Base-by-base conservation (phyloP, 2,888 invertebrate genomes). In the Dysmachus trigonus region DNA sequence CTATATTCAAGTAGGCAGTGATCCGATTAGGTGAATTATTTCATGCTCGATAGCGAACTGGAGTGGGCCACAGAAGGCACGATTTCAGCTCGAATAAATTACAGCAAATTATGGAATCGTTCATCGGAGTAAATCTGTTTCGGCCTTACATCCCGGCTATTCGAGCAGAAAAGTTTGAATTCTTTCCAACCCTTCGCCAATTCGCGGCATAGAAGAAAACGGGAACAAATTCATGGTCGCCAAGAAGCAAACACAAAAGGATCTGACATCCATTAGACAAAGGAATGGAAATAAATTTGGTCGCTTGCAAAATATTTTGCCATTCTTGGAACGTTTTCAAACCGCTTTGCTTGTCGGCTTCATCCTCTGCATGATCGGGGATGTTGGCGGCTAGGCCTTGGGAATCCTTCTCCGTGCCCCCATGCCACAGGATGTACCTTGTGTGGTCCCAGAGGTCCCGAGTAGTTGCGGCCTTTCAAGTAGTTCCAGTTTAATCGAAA, bases 301-400 rank as follows among this genome's bases (percentile, higher is more conserved):
- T 79, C 79, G 27, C 10, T 79, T 51, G 79, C 47, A 79, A 79
- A 79, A 79, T 79, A 79, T 79, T 51, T 79, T 79, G 79, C 31
- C 79, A 79, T 79, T 51, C 79, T 79, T 79, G 79, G 79, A 79
- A 79, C 79, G 47, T 31, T 79, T 79, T 79, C 79, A 79, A 51
- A 79, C 79, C 51, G 51, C 79, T n/a, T n/a, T 27, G 35, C n/a
- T 47, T 8, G 51, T 47, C 51, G 47, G 6, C 8, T 51, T 22
- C 30, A 30, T 51, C 51, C 53, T 22, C 15, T 62, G 22, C 13
- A 62, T n/a, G 62, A 10, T 62, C 62, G 27, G 18, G 18, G 51
- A 18, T 15, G 18, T 8, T 53, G 53, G 2, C n/a, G n/a, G n/a
- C n/a, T n/a, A n/a, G 22, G 53, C 10, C 18, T 13, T 4, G 27